Evolutionary conservation across 2,888 invertebrate genomes (phyloP), one percentile per base, ranked within the genome.

Genomic region (Lasiommata megera): DNA sequence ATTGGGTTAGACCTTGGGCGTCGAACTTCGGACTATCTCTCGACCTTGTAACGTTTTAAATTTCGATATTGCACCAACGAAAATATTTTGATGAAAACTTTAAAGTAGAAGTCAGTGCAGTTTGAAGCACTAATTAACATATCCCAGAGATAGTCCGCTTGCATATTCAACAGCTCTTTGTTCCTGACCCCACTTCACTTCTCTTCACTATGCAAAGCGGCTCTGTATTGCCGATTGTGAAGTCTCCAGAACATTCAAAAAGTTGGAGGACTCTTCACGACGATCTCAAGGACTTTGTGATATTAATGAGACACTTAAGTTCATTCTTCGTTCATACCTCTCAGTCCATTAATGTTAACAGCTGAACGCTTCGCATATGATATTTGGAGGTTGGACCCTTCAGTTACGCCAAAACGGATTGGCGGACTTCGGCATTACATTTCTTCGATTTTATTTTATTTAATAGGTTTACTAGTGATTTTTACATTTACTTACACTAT

Each of bases 101-200:
- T 54, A 57, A 53, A 62, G 54, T 44, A 46, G 51, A 53, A 57
- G 56, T 60, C 56, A 60, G 55, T 58, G 53, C 57, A 64, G 58
- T 43, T 59, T 65, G 61, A 58, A 67, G 66, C 63, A 61, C 74
- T 79, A 78, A 83, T 85, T 84, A 82, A 84, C 84, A 85, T 86
- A 84, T 77, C 80, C 80, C 74, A 68, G 81, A 82, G 83, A 80
- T 79, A 65, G 80, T 74, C 79, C 79, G 79, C 72, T 84, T 77
- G 88, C 84, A 87, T 87, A 87, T 86, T 87, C 88, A 87, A 74
- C 79, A 82, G 84, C 76, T 77, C 85, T 84, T 86, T 87, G 85
- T 85, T 80, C 71, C 81, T 85, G 86, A 79, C 86, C 86, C 84
- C 84, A 43, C 43, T 44, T 14, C 66, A 56, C 78, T 76, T 69